These are phyloP conservation scores for Pegoplata infirma DNA, from an alignment of 2,888 invertebrate genomes.

Conservation along the genomic window DNA sequence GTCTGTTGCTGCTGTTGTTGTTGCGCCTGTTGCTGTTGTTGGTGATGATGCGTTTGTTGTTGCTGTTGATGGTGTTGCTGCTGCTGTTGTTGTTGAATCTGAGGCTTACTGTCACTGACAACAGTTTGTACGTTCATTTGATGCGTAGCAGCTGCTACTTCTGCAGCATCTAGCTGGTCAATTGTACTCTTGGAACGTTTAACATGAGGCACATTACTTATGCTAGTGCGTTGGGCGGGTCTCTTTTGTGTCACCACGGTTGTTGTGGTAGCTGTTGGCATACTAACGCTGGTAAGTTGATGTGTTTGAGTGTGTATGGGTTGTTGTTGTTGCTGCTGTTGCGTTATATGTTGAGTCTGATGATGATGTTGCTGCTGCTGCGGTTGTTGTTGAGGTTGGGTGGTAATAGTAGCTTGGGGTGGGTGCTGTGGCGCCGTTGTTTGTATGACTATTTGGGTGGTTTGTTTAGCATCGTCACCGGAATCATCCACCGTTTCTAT, in stretches of 20 bases:
- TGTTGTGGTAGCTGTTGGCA: constrained; percentile 67
- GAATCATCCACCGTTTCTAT: constrained; percentile 82
- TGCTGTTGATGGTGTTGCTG: constrained; percentile 46
- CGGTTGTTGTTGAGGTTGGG: constrained; percentile 68
- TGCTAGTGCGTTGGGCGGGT: constrained; percentile 72
- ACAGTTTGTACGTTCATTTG: constrained; percentile 80
- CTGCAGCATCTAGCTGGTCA: constrained; percentile 82
- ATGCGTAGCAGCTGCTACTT: constrained; percentile 74
- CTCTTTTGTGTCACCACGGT: constrained; percentile 75
- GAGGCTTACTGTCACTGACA: constrained; percentile 67
- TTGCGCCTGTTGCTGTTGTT: constrained; percentile 66
- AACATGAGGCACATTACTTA: constrained; percentile 70
- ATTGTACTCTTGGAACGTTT: constrained; percentile 74
- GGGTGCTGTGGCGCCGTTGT: constrained; percentile 71
- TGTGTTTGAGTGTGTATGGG: constrained; percentile 58
- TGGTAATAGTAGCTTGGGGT: constrained; percentile 71
- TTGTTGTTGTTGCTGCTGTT: constrained; percentile 50
- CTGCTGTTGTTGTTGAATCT: constrained; percentile 44
- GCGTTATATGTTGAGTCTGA: constrained; percentile 60
- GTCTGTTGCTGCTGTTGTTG: constrained; percentile 67
- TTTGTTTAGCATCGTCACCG: constrained; percentile 80
- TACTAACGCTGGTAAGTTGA: constrained; percentile 60
- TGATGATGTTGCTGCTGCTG: constrained; percentile 64
- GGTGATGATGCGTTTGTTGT: constrained; percentile 35
- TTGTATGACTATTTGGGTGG: constrained; percentile 79